phyloP scores from a whole-genome alignment of 2,888 invertebrate species.

The Diaprepes abbreviatus region DNA sequence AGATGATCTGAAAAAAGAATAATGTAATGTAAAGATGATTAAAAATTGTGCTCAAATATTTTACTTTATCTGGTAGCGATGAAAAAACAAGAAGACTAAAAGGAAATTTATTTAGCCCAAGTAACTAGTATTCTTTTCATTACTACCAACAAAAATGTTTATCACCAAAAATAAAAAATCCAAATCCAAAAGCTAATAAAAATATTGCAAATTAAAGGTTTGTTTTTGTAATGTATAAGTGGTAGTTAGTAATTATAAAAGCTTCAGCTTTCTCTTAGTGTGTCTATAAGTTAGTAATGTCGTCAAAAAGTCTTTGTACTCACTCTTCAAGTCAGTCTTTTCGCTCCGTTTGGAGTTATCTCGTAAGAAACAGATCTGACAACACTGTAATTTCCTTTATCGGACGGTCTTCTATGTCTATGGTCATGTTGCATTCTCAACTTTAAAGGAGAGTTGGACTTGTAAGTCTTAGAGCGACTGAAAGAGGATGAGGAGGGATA shows the following conservation, averaged over 20 bases:
- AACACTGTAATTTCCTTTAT: constrained; percentile 51
- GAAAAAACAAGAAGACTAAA: too few relatives aligned
- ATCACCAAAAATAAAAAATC: too few relatives aligned
- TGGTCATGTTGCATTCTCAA: constrained; percentile 24
- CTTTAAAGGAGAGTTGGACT: constrained; percentile 7
- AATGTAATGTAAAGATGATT: background rate
- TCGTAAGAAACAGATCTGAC: constrained; percentile 61
- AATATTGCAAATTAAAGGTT: too few relatives aligned
- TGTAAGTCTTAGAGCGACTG: constrained; percentile 1
- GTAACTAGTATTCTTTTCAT: too few relatives aligned
- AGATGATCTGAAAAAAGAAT: constrained; percentile 11
- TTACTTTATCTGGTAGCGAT: too few relatives aligned
- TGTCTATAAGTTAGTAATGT: constrained; percentile 9
- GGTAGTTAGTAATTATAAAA: too few relatives aligned
- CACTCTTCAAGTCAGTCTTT: constrained; percentile 61
- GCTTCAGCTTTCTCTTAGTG: too few relatives aligned
- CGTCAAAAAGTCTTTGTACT: constrained; percentile 27
- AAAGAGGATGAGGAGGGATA: background rate
- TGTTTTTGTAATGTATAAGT: too few relatives aligned
- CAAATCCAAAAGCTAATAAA: too few relatives aligned
- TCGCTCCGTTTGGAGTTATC: constrained; percentile 62
- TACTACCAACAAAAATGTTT: too few relatives aligned
- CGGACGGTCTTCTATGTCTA: constrained; percentile 26
- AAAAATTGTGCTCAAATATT: too few relatives aligned
- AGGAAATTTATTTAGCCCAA: too few relatives aligned